Evolutionary conservation across 1,140 invertebrate genomes (phyloP).

Genomic region (Drosophila tsacasi): DNA sequence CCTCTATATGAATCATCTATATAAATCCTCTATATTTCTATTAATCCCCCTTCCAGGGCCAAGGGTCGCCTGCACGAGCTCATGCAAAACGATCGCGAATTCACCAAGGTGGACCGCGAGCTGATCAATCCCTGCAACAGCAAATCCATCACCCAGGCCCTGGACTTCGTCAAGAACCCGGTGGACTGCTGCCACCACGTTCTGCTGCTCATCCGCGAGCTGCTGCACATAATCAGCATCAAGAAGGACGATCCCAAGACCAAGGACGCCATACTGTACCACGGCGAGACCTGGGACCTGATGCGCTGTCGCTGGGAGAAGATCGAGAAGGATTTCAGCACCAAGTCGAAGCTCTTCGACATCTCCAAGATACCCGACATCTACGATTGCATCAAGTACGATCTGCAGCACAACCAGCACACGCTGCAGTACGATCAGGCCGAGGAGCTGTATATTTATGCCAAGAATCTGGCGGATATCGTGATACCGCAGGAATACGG

Average conservation of each 20-base stretch:
- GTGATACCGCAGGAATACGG: conserved; percentile 99
- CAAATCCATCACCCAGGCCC: conserved; percentile 93
- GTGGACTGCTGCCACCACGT: conserved; percentile 96
- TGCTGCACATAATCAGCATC: conserved; percentile 93
- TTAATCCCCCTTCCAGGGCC: conserved; percentile 88
- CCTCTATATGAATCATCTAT: neutral
- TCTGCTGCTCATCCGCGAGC: conserved; percentile 93
- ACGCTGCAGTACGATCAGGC: conserved; percentile 97
- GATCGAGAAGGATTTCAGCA: conserved; percentile 99
- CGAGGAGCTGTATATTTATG: conserved; percentile 97
- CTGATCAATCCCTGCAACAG: conserved; percentile 94
- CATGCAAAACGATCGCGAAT: conserved; percentile 96
- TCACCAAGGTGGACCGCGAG: conserved; percentile 92
- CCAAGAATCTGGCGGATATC: conserved; percentile 98
- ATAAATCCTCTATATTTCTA: too few relatives aligned
- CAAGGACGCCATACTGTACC: conserved; percentile 96
- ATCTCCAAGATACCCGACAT: conserved; percentile 99
- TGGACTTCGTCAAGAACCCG: conserved; percentile 98
- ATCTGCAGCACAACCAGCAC: conserved; percentile 98
- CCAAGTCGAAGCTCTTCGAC: conserved; percentile 95
- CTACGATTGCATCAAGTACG: conserved; percentile 99
- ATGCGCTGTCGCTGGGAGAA: conserved; percentile 99
- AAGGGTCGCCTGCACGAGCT: conserved; percentile 97
- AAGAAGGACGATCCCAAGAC: conserved; percentile 95
- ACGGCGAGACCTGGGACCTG: conserved; percentile 99